Conservation (phyloP, 2,113 vertebrate genomes). For the Cyanocitta stelleri region DNA sequence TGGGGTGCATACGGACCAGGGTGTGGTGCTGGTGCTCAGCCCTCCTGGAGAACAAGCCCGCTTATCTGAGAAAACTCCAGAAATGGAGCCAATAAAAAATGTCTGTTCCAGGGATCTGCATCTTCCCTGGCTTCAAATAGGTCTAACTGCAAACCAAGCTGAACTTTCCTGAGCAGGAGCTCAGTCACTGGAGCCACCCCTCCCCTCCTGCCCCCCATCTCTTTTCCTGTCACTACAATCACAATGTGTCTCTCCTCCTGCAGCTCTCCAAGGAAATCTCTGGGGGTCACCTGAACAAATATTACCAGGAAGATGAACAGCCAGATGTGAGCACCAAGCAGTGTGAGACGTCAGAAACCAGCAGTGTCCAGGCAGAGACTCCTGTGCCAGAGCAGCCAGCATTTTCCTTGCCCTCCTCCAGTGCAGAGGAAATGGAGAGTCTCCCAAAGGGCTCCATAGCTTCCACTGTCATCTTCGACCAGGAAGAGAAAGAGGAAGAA, state of each 20-base stretch:
- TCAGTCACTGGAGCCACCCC: background rate
- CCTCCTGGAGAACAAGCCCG: background rate
- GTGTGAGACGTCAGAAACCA: background rate
- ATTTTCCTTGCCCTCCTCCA: background rate
- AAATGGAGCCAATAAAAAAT: background rate
- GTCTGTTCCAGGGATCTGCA: background rate
- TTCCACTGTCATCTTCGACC: background rate
- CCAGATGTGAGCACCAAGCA: background rate
- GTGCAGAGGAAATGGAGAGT: background rate
- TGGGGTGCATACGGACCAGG: background rate
- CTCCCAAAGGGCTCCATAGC: background rate
- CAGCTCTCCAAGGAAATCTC: background rate
- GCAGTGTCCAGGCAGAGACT: background rate
- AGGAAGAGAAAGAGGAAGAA: background rate
- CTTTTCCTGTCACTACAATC: background rate
- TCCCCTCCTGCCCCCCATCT: accelerated
- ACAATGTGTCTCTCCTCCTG: background rate
- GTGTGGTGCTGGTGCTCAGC: background rate
- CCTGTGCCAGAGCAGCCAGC: background rate
- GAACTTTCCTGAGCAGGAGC: background rate
- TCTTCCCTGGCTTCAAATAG: background rate
- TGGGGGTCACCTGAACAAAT: background rate
- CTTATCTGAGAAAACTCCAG: background rate
- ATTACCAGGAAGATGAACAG: background rate
- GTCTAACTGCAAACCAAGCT: background rate